These are phyloP conservation scores for Trididemnum nubilum DNA, from an alignment of 23 tunicate genomes.

Conservation along the genomic window DNA sequence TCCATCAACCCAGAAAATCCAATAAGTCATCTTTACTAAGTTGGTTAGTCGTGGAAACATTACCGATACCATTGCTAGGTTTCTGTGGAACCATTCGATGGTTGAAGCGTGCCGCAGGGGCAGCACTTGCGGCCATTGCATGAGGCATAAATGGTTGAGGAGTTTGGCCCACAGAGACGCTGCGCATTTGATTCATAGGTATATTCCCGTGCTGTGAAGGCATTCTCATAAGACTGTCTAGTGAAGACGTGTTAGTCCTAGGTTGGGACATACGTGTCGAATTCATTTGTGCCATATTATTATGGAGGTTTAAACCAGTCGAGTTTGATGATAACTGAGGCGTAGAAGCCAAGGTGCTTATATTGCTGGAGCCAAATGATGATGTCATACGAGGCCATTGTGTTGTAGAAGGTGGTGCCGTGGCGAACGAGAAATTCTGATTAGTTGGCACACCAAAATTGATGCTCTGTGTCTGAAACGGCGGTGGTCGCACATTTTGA, in stretches of 20 bases:
- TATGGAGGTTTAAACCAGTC: background rate
- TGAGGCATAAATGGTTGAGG: background rate
- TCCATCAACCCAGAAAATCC: constrained; percentile 60
- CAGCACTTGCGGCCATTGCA: background rate
- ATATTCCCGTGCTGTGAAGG: constrained; percentile 41
- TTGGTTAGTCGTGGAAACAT: background rate
- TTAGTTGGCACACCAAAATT: background rate
- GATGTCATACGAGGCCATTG: constrained; percentile 9
- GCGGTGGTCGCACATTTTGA: background rate
- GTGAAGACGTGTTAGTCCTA: background rate
- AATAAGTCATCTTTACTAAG: constrained; percentile 64
- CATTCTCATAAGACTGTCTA: constrained; percentile 44
- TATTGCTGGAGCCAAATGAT: background rate
- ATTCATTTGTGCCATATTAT: background rate
- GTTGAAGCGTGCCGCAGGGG: background rate
- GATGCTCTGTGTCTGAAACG: background rate
- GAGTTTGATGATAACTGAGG: background rate
- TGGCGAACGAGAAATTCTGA: background rate
- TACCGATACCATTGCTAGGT: background rate
- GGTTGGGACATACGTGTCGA: background rate
- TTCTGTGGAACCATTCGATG: background rate
- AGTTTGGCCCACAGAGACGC: background rate
- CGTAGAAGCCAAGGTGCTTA: background rate
- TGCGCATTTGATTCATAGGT: constrained; percentile 48
- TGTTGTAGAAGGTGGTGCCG: background rate